phyloP scores from a whole-genome alignment of 2,888 invertebrate species.

The Leptopterna dolabrata region DNA sequence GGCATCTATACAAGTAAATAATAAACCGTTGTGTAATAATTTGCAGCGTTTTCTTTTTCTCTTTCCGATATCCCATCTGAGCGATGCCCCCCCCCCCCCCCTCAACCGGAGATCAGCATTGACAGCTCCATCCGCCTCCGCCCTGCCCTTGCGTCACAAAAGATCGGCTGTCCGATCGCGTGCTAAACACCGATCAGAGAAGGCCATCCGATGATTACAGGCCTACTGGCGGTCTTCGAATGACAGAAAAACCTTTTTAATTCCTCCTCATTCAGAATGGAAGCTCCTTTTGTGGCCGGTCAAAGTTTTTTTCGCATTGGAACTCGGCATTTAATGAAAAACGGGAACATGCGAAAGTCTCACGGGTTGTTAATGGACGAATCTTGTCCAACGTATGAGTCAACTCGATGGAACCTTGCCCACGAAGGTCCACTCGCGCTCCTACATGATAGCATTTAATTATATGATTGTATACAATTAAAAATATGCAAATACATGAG shows the following conservation, averaged over 20 bases:
- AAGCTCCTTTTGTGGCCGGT: background rate
- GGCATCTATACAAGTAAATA: too few species aligned
- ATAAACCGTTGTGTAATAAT: too few species aligned
- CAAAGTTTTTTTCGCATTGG: background rate
- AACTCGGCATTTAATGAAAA: background rate
- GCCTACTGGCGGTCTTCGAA: background rate
- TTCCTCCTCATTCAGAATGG: background rate
- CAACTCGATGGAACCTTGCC: background rate
- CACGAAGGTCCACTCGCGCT: background rate
- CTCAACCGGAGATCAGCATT: background rate
- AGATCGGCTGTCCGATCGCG: background rate
- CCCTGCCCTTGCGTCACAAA: background rate
- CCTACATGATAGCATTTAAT: too few species aligned
- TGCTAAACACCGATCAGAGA: background rate
- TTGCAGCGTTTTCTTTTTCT: background rate
- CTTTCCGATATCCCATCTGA: background rate
- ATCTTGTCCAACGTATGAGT: background rate
- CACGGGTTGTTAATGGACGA: background rate
- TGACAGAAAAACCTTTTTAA: background rate
- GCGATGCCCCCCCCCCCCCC: background rate
- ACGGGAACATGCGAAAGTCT: slow-evolving; percentile 1
- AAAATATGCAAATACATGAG: too few species aligned
- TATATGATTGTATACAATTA: too few species aligned
- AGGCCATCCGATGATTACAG: background rate
- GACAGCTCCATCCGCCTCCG: background rate